These are phyloP conservation scores for Lasioglossum leucozonium DNA, from an alignment of 2,888 invertebrate genomes.

Conservation along the genomic window DNA sequence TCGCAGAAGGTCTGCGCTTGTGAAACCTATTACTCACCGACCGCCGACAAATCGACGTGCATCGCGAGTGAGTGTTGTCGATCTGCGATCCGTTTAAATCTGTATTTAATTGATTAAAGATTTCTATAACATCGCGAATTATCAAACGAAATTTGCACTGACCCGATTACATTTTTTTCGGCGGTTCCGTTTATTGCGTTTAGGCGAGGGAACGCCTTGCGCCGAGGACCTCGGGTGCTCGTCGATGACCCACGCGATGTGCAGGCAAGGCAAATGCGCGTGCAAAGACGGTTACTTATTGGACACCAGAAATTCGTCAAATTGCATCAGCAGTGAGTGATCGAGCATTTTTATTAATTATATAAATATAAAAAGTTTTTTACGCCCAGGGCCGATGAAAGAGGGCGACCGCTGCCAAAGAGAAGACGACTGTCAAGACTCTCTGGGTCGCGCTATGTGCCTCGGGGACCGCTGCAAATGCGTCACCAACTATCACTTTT, in stretches of 20 bases:
- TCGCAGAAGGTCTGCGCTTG: conserved; percentile 71
- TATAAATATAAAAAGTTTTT: neutral
- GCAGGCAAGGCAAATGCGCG: conserved; percentile 72
- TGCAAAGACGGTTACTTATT: conserved; percentile 71
- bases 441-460: conserved; percentile 67
- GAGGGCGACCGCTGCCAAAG: conserved; percentile 72
- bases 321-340: conserved; percentile 73
- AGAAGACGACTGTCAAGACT: conserved; percentile 73
- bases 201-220: conserved; percentile 68
- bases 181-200: neutral
- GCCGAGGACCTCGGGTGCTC: conserved; percentile 50
- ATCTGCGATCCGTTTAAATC: too few relatives aligned
- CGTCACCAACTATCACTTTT: conserved; percentile 66
- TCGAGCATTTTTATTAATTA: too few relatives aligned
- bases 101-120: too few relatives aligned
- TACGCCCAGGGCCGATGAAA: conserved; percentile 65
- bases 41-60: conserved; percentile 68
- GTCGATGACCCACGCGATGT: conserved; percentile 73
- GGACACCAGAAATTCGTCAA: conserved; percentile 75
- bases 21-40: conserved; percentile 70
- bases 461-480: conserved; percentile 71
- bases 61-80: conserved; percentile 74
- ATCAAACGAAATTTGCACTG: too few relatives aligned
- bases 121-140: too few relatives aligned
- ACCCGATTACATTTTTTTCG: neutral